These are phyloP conservation scores for Copsychus sechellarum DNA, from an alignment of 2,113 vertebrate species.

Conservation along the genomic window DNA sequence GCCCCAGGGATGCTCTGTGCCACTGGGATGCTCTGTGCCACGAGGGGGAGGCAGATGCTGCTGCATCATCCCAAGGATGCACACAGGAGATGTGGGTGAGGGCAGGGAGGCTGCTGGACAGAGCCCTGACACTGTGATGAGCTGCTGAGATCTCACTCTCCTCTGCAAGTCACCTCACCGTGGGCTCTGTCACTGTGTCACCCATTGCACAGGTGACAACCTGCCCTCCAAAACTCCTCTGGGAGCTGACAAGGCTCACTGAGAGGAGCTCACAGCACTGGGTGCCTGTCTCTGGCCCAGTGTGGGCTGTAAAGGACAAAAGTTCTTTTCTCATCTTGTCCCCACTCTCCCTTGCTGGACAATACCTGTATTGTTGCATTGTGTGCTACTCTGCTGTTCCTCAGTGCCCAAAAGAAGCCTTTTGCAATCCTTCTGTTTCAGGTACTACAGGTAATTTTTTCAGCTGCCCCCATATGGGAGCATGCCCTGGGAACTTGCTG, in stretches of 20 bases:
- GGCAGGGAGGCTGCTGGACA: neutral
- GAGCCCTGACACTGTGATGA: neutral
- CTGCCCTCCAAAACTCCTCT: neutral
- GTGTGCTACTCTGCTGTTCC: neutral
- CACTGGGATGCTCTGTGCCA: neutral
- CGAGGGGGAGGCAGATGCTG: conserved; percentile 30
- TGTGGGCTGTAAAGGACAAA: neutral
- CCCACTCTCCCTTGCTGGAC: neutral
- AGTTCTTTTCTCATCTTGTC: neutral
- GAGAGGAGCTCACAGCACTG: neutral
- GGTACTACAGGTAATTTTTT: neutral
- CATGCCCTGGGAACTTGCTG: neutral
- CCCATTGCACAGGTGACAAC: neutral
- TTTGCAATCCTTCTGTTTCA: neutral
- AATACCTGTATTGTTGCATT: fast-evolving
- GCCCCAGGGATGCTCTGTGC: neutral
- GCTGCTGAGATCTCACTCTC: neutral
- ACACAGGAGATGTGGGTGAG: fast-evolving
- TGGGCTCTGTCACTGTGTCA: neutral
- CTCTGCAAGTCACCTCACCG: neutral
- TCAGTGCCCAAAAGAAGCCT: neutral
- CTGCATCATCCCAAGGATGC: neutral
- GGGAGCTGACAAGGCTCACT: neutral
- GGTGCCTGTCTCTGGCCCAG: neutral
- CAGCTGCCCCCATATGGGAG: neutral